Evolutionary conservation across 1,140 invertebrate genomes (phyloP).

Genomic region (Pseudomyrmex concolor): DNA sequence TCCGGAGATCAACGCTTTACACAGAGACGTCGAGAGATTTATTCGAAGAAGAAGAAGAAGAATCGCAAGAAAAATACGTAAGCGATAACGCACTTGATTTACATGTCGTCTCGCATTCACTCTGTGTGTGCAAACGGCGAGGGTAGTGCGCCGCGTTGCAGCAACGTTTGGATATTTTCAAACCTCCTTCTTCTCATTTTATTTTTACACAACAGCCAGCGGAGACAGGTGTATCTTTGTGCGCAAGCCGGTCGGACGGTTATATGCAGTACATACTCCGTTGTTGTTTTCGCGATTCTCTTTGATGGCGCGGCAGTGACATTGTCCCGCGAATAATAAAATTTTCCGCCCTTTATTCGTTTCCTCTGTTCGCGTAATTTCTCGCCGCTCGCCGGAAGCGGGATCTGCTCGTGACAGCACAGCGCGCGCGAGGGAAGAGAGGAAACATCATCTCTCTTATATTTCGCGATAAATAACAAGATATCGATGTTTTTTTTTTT

Average conservation of each 20-base stretch:
- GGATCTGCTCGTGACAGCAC: neutral
- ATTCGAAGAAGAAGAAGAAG: neutral
- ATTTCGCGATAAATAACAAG: slow-evolving; percentile 45
- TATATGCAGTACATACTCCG: neutral
- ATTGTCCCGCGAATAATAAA: slow-evolving; percentile 57
- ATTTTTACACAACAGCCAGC: slow-evolving; percentile 29
- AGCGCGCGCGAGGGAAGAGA: too few species aligned
- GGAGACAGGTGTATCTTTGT: slow-evolving; percentile 21
- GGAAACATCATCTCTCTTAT: neutral
- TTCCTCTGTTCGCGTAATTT: slow-evolving; percentile 22
- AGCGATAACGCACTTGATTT: slow-evolving; percentile 33
- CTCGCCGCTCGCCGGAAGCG: neutral
- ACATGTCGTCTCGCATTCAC: slow-evolving; percentile 29
- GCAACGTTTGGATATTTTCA: slow-evolving; percentile 53
- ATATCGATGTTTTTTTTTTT: slow-evolving; percentile 14
- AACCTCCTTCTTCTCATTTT: slow-evolving; percentile 31
- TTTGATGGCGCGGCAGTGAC: slow-evolving; percentile 41
- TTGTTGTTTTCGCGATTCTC: slow-evolving; percentile 46
- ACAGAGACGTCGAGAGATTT: slow-evolving; percentile 1
- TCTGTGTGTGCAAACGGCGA: slow-evolving; percentile 22
- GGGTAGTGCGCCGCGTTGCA: neutral
- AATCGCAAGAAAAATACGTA: slow-evolving; percentile 9
- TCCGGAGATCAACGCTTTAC: neutral
- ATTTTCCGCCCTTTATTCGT: slow-evolving; percentile 32
- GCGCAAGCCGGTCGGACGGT: slow-evolving; percentile 1